Evolutionary conservation across 2,113 vertebrate species (phyloP).

Genomic region (Hippocampus mohnikei): DNA sequence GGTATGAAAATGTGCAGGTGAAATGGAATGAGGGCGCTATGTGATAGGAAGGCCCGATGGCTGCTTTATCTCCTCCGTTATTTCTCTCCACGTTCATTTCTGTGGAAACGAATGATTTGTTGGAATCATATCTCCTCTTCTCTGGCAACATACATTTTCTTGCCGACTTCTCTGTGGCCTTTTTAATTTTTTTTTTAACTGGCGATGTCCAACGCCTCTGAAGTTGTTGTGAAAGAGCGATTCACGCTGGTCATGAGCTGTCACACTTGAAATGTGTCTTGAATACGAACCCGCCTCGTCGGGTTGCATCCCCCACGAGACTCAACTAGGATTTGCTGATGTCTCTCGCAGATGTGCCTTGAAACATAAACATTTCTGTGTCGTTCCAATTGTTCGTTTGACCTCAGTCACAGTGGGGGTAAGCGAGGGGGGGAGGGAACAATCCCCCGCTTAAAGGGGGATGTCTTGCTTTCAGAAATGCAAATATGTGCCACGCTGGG

Average conservation of each 20-base stretch:
- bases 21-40: slow-evolving; percentile 3
- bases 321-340: not conserved
- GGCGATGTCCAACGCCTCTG: not conserved
- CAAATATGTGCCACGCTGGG: not conserved
- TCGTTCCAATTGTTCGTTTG: not conserved
- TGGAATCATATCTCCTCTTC: slow-evolving; percentile 18
- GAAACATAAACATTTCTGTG: not conserved
- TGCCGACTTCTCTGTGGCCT: slow-evolving; percentile 3
- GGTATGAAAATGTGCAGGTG: slow-evolving; percentile 13
- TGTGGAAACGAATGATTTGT: slow-evolving; percentile 23
- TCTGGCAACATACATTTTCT: not conserved
- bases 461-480: not conserved
- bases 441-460: not conserved
- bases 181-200: not conserved
- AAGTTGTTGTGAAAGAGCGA: not conserved
- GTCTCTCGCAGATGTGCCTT: not conserved
- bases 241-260: not conserved
- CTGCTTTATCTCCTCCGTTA: slow-evolving; percentile 21
- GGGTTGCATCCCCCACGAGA: not conserved
- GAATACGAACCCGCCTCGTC: not conserved
- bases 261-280: not conserved
- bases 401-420: not conserved
- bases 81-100: slow-evolving; percentile 9
- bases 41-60: slow-evolving; percentile 3
- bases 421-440: not conserved